These are phyloP conservation scores for Drosophila atripex DNA, from an alignment of 2,888 invertebrate species.

Conservation along the genomic window DNA sequence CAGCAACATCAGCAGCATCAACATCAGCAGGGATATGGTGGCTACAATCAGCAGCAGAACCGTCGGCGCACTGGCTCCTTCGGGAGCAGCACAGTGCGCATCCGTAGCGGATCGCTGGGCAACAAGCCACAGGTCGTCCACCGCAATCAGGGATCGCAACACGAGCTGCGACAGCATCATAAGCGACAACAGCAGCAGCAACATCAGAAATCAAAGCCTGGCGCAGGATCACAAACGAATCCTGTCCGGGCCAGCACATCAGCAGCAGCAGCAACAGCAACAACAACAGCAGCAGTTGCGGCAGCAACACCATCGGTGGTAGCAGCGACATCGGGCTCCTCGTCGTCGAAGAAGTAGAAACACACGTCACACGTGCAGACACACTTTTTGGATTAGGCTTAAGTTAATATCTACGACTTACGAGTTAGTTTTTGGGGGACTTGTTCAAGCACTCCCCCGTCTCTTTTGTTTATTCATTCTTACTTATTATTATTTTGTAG, in stretches of 20 bases:
- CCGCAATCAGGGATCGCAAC: conserved; percentile 80
- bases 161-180: conserved; percentile 79
- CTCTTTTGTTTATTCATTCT: conserved; percentile 65
- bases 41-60: conserved; percentile 70
- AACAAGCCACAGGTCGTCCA: conserved; percentile 83
- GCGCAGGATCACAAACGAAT: conserved; percentile 63
- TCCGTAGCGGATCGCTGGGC: conserved; percentile 83
- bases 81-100: conserved; percentile 82
- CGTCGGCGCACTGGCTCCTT: conserved; percentile 83
- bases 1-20: conserved; percentile 69
- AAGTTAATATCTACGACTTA: conserved; percentile 53
- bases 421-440: conserved; percentile 47
- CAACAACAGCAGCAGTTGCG: conserved; percentile 19
- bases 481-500: conserved; percentile 61
- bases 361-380: conserved; percentile 35
- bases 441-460: conserved; percentile 38
- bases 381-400: conserved; percentile 51
- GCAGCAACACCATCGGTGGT: conserved; percentile 25
- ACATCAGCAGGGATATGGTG: conserved; percentile 64
- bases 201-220: conserved; percentile 60
- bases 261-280: conserved; percentile 26
- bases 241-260: conserved; percentile 55
- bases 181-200: conserved; percentile 66
- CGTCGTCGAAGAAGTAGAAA: conserved; percentile 67
- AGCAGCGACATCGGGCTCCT: conserved; percentile 51